phyloP scores from a whole-genome alignment of 2,797 vertebrate genomes.

The Cyclopterus lumpus region DNA sequence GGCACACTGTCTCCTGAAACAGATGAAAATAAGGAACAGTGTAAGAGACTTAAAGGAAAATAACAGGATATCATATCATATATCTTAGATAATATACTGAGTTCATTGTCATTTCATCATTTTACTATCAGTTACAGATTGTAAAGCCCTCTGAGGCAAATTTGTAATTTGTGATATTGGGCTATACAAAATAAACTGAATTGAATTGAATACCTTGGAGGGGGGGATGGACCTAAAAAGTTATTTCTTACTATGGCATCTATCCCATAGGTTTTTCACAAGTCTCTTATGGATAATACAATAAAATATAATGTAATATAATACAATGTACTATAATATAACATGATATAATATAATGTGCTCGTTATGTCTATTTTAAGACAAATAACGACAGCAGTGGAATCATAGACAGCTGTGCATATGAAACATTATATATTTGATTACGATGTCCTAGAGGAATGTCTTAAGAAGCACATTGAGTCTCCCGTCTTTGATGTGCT shows the following conservation, averaged over 20 bases:
- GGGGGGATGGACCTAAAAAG: too few species aligned
- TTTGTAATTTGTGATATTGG: too few species aligned
- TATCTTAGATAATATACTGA: background rate
- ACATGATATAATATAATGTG: background rate
- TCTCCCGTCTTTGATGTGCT: constrained; percentile 34
- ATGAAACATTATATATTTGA: background rate
- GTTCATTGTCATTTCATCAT: background rate
- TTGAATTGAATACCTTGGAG: too few species aligned
- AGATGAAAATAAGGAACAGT: background rate
- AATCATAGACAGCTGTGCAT: background rate
- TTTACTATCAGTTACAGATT: constrained; percentile 4
- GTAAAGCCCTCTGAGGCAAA: too few species aligned
- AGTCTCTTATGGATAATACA: background rate
- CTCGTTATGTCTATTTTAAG: background rate
- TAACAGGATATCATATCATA: background rate
- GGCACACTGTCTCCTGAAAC: background rate
- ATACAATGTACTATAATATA: background rate
- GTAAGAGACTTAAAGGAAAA: background rate
- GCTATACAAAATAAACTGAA: too few species aligned
- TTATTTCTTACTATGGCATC: background rate
- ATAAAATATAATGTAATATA: background rate
- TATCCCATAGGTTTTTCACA: background rate
- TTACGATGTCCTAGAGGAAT: constrained; percentile 1
- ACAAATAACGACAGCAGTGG: background rate
- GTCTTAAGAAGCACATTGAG: background rate